Evolutionary conservation across 2,113 vertebrate genomes (phyloP).

Genomic region (Malaclemys terrapin): DNA sequence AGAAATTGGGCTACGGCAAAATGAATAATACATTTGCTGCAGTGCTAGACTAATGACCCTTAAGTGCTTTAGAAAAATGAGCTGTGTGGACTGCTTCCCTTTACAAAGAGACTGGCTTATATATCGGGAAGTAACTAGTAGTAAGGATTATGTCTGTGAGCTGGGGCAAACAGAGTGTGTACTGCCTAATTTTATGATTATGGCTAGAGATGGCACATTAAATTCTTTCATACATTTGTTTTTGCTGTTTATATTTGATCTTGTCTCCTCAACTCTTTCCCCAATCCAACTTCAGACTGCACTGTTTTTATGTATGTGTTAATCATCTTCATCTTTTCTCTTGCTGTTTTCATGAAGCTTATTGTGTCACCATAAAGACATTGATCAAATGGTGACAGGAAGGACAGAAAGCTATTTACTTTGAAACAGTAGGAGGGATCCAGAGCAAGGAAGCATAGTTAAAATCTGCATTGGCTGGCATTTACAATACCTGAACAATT

Average conservation of each 20-base stretch:
- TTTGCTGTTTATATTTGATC: not conserved
- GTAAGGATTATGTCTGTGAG: constrained; percentile 21
- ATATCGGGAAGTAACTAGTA: constrained; percentile 39
- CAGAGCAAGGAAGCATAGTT: constrained; percentile 31
- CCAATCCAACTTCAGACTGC: not conserved
- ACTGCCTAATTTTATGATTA: not conserved
- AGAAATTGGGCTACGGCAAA: constrained; percentile 71
- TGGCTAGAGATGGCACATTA: not conserved
- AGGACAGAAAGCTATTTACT: constrained; percentile 66
- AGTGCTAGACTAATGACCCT: constrained; percentile 77
- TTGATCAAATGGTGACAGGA: constrained; percentile 63
- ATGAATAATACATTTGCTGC: constrained; percentile 81
- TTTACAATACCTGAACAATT: constrained; percentile 64
- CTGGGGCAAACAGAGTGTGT: not conserved
- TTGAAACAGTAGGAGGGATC: constrained; percentile 50
- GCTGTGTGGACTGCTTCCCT: constrained; percentile 45
- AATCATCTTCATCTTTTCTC: constrained; percentile 60
- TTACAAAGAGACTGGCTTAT: constrained; percentile 29
- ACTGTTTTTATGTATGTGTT: constrained; percentile 36
- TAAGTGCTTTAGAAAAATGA: constrained; percentile 77
- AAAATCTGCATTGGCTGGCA: constrained; percentile 51
- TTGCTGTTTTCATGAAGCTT: constrained; percentile 18
- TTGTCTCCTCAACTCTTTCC: not conserved
- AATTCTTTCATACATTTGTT: not conserved
- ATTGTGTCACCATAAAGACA: constrained; percentile 53